These are phyloP conservation scores for Eptatretus burgeri DNA, from an alignment of 2,113 vertebrate genomes.

Conservation along the genomic window DNA sequence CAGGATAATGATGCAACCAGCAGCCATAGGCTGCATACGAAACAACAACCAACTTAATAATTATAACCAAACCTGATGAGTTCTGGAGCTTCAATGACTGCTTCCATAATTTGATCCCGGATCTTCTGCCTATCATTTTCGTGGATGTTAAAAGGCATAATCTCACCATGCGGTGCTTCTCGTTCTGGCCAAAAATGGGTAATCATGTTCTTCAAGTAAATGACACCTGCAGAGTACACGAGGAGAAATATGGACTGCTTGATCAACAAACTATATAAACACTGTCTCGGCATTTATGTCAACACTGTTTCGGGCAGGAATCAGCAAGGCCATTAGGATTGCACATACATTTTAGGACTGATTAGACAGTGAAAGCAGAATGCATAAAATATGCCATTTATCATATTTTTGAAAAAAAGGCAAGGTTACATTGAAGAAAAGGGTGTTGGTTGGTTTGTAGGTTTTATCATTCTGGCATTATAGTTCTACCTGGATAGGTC, in stretches of 20 bases:
- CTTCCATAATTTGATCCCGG: constrained; percentile 87
- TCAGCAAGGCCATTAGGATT: too few species aligned
- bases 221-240: constrained; percentile 33
- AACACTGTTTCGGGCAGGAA: too few species aligned
- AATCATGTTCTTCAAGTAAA: constrained; percentile 98
- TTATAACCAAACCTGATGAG: constrained; percentile 39
- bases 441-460: too few species aligned
- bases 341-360: too few species aligned
- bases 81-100: constrained; percentile 90
- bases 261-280: not conserved
- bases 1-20: too few species aligned
- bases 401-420: too few species aligned
- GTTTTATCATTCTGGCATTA: too few species aligned
- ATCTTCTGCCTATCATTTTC: constrained; percentile 79
- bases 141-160: constrained; percentile 56
- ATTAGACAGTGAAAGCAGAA: too few species aligned
- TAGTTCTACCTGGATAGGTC: too few species aligned
- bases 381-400: too few species aligned
- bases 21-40: too few species aligned
- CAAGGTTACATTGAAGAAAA: too few species aligned
- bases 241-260: not conserved
- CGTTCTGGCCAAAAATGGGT: constrained; percentile 89
- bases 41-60: not conserved
- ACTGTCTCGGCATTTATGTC: not conserved
- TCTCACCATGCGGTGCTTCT: constrained; percentile 39